These are phyloP conservation scores for Macaria liturata DNA, from an alignment of 2,888 invertebrate species.

Conservation along the genomic window DNA sequence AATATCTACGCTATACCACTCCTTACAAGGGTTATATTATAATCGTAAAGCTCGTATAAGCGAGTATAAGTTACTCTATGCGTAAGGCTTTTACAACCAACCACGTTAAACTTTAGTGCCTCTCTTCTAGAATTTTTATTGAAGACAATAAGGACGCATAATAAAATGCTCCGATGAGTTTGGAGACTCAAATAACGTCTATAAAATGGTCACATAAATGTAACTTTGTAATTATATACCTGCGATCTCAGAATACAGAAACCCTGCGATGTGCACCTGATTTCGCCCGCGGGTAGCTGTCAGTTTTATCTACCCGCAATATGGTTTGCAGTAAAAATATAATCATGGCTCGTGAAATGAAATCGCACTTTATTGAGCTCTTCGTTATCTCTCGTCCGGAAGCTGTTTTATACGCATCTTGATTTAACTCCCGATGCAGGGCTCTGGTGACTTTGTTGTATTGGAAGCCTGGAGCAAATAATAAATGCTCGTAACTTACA, in stretches of 20 bases:
- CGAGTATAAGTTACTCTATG: slow-evolving; percentile 44
- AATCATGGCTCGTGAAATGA: background rate
- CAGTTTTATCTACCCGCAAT: slow-evolving; percentile 30
- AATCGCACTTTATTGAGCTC: too few species aligned
- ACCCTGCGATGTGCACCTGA: slow-evolving; percentile 29
- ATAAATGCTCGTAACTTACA: too few species aligned
- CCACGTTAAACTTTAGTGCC: slow-evolving; percentile 65
- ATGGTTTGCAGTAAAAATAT: background rate
- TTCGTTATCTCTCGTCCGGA: too few species aligned
- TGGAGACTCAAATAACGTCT: slow-evolving; percentile 39
- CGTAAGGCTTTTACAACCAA: slow-evolving; percentile 50
- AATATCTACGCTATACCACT: too few species aligned
- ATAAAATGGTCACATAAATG: slow-evolving; percentile 42
- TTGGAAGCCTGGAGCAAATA: too few species aligned
- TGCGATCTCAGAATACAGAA: too few species aligned
- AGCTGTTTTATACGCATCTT: too few species aligned
- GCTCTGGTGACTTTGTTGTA: too few species aligned
- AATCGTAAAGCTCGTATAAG: too few species aligned
- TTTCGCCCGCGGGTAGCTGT: slow-evolving; percentile 21
- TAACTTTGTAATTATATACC: slow-evolving; percentile 35
- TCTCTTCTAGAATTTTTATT: slow-evolving; percentile 73
- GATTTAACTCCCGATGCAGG: too few species aligned
- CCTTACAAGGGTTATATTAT: too few species aligned
- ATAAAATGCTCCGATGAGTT: slow-evolving; percentile 62
- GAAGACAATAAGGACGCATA: slow-evolving; percentile 72